These are phyloP conservation scores for Eubasilissa splendida DNA, from an alignment of 2,888 invertebrate species.

Conservation along the genomic window DNA sequence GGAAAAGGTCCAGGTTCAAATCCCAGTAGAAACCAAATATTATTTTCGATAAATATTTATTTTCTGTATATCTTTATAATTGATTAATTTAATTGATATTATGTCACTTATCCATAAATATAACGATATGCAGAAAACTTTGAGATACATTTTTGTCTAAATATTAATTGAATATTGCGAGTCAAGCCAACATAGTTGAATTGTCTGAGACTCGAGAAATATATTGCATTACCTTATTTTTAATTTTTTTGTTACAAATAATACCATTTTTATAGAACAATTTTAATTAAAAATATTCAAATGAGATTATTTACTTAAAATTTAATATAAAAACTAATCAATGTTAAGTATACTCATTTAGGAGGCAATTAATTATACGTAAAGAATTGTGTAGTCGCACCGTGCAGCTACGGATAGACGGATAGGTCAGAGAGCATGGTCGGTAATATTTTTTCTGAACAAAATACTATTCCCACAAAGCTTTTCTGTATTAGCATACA, in stretches of 20 bases:
- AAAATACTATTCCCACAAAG: constrained; percentile 46
- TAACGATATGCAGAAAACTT: too few relatives aligned
- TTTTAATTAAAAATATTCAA: constrained; percentile 27
- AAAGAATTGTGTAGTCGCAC: constrained; percentile 10
- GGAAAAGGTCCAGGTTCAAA: too few relatives aligned
- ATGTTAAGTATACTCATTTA: constrained; percentile 21
- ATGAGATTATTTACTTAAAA: constrained; percentile 31
- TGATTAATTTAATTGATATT: too few relatives aligned
- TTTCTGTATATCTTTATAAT: too few relatives aligned
- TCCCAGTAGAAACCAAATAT: too few relatives aligned
- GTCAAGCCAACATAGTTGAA: too few relatives aligned
- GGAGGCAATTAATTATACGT: background rate
- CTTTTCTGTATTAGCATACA: constrained; percentile 48
- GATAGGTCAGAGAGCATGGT: constrained; percentile 26
- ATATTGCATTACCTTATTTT: background rate
- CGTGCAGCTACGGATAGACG: background rate
- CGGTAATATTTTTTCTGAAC: constrained; percentile 17
- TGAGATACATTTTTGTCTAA: too few relatives aligned
- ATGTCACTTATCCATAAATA: too few relatives aligned
- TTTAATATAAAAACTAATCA: constrained; percentile 9
- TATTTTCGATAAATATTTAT: too few relatives aligned
- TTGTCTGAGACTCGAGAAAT: background rate
- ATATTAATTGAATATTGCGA: too few relatives aligned
- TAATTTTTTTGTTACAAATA: background rate
- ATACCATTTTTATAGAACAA: background rate